Evolutionary conservation across 1,140 invertebrate species (phyloP).

Genomic region (Polypedilum vanderplanki): DNA sequence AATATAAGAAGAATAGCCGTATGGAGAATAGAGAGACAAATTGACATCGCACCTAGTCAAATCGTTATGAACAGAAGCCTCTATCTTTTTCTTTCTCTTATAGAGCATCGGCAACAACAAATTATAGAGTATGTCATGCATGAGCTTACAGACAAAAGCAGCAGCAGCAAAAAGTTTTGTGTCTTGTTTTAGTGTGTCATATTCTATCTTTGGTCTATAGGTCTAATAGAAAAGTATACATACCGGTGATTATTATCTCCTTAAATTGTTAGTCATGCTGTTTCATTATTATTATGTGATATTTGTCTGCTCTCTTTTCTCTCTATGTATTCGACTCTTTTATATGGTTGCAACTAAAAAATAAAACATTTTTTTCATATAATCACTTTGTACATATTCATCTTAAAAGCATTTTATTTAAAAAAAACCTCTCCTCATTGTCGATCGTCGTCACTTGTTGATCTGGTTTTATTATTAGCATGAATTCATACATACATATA

Average conservation of each 20-base stretch:
- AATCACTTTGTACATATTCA: conserved; percentile 23
- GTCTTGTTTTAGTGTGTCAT: too few species aligned
- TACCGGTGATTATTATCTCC: conserved; percentile 15
- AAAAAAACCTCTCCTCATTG: background rate
- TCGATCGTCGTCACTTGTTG: conserved; percentile 24
- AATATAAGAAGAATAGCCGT: too few species aligned
- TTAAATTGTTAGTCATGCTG: conserved; percentile 26
- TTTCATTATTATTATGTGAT: conserved; percentile 16
- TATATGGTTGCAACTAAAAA: too few species aligned
- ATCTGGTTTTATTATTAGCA: background rate
- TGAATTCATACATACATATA: background rate
- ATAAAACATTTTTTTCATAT: too few species aligned
- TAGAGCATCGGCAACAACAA: background rate
- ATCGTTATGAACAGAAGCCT: background rate
- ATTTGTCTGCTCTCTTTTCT: background rate
- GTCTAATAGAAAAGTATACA: background rate
- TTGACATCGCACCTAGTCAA: conserved; percentile 7
- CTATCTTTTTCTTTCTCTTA: background rate
- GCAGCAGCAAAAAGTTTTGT: too few species aligned
- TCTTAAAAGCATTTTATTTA: conserved; percentile 8
- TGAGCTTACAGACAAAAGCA: too few species aligned
- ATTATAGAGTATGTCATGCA: background rate
- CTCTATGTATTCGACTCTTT: too few species aligned
- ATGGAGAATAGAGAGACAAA: background rate
- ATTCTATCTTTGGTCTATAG: background rate